Conservation (phyloP, 2,797 vertebrate genomes). For the Anniella stebbinsi region DNA sequence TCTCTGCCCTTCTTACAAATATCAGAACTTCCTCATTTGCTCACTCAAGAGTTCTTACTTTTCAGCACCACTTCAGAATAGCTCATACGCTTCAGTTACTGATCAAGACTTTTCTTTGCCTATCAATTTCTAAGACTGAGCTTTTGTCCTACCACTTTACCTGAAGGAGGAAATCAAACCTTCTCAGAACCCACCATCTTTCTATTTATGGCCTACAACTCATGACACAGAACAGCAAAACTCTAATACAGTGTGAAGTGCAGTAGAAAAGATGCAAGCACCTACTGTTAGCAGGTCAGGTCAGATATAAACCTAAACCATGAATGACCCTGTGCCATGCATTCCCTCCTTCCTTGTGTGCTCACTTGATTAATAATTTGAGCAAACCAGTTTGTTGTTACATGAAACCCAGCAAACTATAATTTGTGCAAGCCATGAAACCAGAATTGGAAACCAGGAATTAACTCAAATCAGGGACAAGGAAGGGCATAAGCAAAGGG, state of each 20-base stretch:
- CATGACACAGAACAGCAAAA: background rate
- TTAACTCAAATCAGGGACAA: background rate
- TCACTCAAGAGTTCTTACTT: conserved; percentile 57
- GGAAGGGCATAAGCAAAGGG: background rate
- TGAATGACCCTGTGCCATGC: background rate
- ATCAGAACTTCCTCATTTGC: conserved; percentile 32
- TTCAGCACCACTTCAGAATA: background rate
- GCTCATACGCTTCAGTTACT: background rate
- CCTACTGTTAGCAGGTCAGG: background rate
- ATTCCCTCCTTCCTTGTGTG: background rate
- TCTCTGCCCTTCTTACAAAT: conserved; percentile 20
- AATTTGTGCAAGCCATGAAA: background rate
- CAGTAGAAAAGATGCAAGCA: background rate
- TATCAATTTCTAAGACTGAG: background rate
- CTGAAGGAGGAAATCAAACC: conserved; percentile 13
- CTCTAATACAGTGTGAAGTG: background rate
- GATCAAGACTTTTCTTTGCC: background rate
- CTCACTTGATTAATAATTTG: background rate
- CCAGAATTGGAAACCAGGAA: background rate
- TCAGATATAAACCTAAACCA: background rate
- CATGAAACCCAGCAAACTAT: background rate
- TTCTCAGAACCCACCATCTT: background rate
- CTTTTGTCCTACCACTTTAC: background rate
- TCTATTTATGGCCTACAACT: conserved; percentile 40
- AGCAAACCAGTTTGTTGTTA: background rate